Base-by-base conservation (phyloP, 1,140 invertebrate genomes). In the Hestina assimilis region DNA sequence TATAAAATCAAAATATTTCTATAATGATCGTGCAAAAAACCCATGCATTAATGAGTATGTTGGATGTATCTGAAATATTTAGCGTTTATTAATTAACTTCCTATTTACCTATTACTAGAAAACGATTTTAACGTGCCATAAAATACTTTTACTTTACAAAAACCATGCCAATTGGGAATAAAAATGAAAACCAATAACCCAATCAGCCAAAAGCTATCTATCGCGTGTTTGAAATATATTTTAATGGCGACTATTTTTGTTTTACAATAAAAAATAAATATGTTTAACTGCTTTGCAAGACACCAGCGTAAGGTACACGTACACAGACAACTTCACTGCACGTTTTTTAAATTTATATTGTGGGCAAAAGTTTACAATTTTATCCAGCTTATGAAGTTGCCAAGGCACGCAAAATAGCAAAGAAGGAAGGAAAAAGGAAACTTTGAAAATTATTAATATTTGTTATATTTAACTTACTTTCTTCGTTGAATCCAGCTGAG, bases 401-500 rank as follows among this genome's bases (percentile, higher is more conserved):
- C 61, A 58, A 62, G 63, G 65, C 67, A 63, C 69, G 66, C 66
- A 65, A 59, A n/a, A 55, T 63, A 52, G 64, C 56, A 50, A 53
- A 63, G 28, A 54, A 57, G 52, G 33, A 61, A 53, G 41, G 52
- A 57, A 48, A 63, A 42, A 52, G 47, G 40, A 54, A 59, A 62
- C 14, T 35, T 28, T 43, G 17, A 35, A 38, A 42, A 59, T 43
- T 6, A 35, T 42, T 40, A 42, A 20, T 23, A 23, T 12, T 2
- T 40, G 19, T 5, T 17, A 50, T 3, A 24, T 42, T 20, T 20
- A 6, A 61, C 75, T 81, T 79, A 86, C 83, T 64, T 66, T 83
- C 80, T 11, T 82, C 75, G 4, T 78, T 73, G 35, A 69, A 91
- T 84, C 41, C 93, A 69, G 20, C 92, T 72, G 75, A 91, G 84